Percentiles rank a stretch among this genome's conserved stretches.
phyloP scores from a whole-genome alignment of 1,140 invertebrate genomes.

The Antheraea mylitta region DNA sequence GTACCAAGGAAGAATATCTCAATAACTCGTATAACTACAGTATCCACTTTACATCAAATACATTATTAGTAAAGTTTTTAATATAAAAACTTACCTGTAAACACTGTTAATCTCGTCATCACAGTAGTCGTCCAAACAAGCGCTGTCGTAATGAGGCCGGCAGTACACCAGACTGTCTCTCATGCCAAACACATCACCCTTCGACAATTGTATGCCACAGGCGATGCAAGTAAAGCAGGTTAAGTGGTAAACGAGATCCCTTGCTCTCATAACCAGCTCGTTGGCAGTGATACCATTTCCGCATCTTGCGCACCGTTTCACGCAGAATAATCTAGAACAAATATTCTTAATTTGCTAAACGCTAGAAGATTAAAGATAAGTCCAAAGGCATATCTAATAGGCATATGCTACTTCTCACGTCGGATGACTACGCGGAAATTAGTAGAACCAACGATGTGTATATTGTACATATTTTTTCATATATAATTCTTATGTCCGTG shows the following conservation, averaged over 20 bases:
- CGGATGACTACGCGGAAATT: no score
- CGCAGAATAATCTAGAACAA: constrained; percentile 85
- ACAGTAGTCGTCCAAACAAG: constrained; percentile 75
- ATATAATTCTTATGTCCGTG: no score
- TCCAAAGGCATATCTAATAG: no score
- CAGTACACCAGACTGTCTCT: constrained; percentile 88
- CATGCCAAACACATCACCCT: constrained; percentile 95
- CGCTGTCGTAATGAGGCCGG: constrained; percentile 82
- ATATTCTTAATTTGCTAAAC: constrained; percentile 3
- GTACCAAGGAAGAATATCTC: no score
- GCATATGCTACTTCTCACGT: no score
- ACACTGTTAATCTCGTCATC: constrained; percentile 79
- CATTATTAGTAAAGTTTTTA: not conserved
- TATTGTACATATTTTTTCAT: no score
- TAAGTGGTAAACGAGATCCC: constrained; percentile 93
- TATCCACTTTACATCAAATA: no score
- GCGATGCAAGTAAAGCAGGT: constrained; percentile 94
- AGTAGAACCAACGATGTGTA: no score
- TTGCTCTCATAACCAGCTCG: constrained; percentile 94
- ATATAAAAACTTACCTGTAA: constrained; percentile 50
- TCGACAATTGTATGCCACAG: constrained; percentile 87
- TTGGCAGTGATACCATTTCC: constrained; percentile 91
- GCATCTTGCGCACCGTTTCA: constrained; percentile 91
- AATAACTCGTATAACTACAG: no score
- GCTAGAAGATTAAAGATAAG: no score